Evolutionary conservation across 2,888 invertebrate genomes (phyloP).

Genomic region (Oscheius sp.): DNA sequence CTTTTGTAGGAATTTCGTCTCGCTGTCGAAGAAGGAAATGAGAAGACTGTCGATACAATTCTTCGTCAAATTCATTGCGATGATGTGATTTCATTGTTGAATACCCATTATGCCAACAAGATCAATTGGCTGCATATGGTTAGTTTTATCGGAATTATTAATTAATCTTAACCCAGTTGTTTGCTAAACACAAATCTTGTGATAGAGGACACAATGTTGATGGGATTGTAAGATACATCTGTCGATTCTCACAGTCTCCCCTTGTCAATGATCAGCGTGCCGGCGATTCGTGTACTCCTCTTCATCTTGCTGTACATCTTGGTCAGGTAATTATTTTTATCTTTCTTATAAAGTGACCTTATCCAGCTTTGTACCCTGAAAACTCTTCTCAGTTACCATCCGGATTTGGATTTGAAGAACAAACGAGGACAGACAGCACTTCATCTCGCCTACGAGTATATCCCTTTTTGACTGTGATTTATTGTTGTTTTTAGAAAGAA

Average conservation of each 20-base stretch:
- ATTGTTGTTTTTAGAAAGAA: slow-evolving; percentile 23
- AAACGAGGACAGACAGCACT: slow-evolving; percentile 3
- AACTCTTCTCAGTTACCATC: not conserved
- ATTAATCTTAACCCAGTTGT: not conserved
- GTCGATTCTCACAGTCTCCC: not conserved
- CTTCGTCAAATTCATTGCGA: too few species aligned
- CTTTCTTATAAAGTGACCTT: too few species aligned
- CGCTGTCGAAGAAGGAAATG: too few species aligned
- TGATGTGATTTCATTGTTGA: too few species aligned
- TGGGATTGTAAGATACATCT: not conserved
- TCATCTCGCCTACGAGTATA: not conserved
- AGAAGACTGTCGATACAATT: too few species aligned
- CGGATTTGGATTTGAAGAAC: not conserved
- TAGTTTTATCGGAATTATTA: not conserved
- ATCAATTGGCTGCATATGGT: too few species aligned
- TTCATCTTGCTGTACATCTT: slow-evolving; percentile 5
- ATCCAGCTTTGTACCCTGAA: not conserved
- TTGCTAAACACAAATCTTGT: not conserved
- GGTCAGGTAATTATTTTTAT: not conserved
- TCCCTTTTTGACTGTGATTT: not conserved
- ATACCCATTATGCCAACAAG: too few species aligned
- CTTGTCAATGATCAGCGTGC: not conserved
- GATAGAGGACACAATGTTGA: not conserved
- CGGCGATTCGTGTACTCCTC: not conserved
- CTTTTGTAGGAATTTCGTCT: too few species aligned